These are phyloP conservation scores for Hemicrepidius hirtus DNA, from an alignment of 2,888 invertebrate genomes.

Conservation along the genomic window DNA sequence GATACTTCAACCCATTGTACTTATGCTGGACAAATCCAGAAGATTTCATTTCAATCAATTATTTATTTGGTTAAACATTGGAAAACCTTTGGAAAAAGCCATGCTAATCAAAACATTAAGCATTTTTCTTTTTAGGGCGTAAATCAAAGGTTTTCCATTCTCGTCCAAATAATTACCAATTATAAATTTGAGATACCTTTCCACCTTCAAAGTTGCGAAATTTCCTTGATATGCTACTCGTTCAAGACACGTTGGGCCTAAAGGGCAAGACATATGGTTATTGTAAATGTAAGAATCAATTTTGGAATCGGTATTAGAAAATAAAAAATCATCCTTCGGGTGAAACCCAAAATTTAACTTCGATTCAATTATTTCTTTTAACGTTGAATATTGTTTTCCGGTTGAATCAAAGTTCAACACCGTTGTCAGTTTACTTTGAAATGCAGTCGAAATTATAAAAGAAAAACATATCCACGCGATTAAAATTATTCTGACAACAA, in stretches of 20 bases:
- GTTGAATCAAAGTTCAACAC: slow-evolving; percentile 40
- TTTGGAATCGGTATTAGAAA: not conserved
- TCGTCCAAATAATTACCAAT: slow-evolving; percentile 4
- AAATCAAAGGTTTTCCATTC: slow-evolving; percentile 27
- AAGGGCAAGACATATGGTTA: slow-evolving; percentile 4
- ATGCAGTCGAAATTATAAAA: slow-evolving; percentile 20
- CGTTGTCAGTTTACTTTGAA: slow-evolving; percentile 42
- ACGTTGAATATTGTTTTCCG: slow-evolving; percentile 43
- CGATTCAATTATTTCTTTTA: slow-evolving; percentile 38
- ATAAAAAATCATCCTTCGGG: not conserved
- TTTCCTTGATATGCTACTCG: slow-evolving; percentile 18
- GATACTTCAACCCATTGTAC: too few species aligned
- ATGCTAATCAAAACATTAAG: slow-evolving; percentile 17
- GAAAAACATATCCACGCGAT: slow-evolving; percentile 12
- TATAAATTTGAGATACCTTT: slow-evolving; percentile 24
- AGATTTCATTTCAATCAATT: slow-evolving; percentile 16
- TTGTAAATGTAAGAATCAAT: slow-evolving; percentile 28
- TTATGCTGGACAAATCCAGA: slow-evolving; percentile 14
- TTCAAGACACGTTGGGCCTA: slow-evolving; percentile 1
- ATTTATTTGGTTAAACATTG: slow-evolving; percentile 34
- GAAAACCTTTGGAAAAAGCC: slow-evolving; percentile 43
- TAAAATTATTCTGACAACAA: slow-evolving; percentile 10
- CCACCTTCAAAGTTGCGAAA: slow-evolving; percentile 31
- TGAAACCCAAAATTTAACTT: slow-evolving; percentile 34
- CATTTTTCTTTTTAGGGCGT: slow-evolving; percentile 17